Evolutionary conservation across 2,797 vertebrate species (phyloP).

Genomic region (Vireo griseus): DNA sequence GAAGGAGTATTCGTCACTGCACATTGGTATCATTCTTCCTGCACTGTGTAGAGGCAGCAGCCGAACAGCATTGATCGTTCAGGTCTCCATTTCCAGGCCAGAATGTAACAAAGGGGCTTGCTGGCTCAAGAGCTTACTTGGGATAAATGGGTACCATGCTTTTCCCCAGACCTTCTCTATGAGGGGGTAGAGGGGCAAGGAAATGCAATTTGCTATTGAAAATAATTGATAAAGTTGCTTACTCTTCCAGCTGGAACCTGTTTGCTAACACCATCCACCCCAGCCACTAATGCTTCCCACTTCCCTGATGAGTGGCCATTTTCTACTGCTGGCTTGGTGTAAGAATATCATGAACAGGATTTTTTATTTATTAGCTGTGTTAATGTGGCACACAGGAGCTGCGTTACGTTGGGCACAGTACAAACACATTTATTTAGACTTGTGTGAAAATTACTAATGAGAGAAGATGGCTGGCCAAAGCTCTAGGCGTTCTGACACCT

Average conservation of each 20-base stretch:
- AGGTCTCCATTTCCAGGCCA: background rate
- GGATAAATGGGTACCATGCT: background rate
- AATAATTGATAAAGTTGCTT: constrained; percentile 33
- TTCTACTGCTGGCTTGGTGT: constrained; percentile 22
- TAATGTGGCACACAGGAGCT: constrained; percentile 33
- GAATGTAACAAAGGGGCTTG: background rate
- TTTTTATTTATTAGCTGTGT: constrained; percentile 50
- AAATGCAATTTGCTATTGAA: constrained; percentile 9
- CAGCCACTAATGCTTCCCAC: background rate
- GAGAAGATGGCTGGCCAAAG: constrained; percentile 45
- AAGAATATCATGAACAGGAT: constrained; percentile 22
- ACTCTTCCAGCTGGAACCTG: constrained; percentile 33
- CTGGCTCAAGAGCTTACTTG: background rate
- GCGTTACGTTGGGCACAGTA: background rate
- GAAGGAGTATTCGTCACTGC: background rate
- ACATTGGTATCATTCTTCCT: background rate
- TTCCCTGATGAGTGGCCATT: background rate
- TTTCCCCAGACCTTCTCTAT: background rate
- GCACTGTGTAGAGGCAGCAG: background rate
- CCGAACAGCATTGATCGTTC: background rate
- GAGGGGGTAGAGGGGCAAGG: background rate
- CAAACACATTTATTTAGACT: constrained; percentile 52
- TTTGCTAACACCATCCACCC: constrained; percentile 26
- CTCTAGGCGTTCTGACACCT: constrained; percentile 22
- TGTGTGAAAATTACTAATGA: constrained; percentile 48